phyloP scores from a whole-genome alignment of 2,113 vertebrate species.

The Osmerus eperlanus region DNA sequence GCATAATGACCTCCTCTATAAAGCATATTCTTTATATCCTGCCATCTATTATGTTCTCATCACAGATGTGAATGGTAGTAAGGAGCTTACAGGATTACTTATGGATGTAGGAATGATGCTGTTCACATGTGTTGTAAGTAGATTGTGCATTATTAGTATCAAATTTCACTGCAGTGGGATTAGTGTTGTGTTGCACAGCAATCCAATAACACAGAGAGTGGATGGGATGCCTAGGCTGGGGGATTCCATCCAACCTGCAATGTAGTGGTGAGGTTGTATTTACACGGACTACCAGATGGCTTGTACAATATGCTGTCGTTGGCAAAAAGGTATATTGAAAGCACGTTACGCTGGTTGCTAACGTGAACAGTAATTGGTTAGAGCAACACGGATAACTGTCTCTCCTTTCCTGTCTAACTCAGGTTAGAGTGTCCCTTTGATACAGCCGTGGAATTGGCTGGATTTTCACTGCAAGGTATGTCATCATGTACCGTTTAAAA shows the following conservation, averaged over 20 bases:
- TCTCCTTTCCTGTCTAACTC: constrained; percentile 30
- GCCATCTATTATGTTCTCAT: not conserved
- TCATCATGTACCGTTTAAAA: not conserved
- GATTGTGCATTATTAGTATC: constrained; percentile 12
- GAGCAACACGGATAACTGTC: not conserved
- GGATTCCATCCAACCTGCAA: not conserved
- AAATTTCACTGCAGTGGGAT: constrained; percentile 14
- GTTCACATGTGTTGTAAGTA: constrained; percentile 9
- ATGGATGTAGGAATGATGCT: not conserved
- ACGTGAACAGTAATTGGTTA: too few species aligned
- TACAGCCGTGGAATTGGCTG: constrained; percentile 87
- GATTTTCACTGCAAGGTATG: constrained; percentile 89
- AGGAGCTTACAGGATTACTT: constrained; percentile 5
- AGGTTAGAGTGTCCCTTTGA: constrained; percentile 95
- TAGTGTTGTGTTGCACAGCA: not conserved
- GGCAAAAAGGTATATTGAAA: too few species aligned
- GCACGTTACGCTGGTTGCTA: too few species aligned
- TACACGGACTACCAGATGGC: too few species aligned
- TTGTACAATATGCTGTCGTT: too few species aligned
- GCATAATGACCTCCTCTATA: not conserved
- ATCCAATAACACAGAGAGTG: not conserved
- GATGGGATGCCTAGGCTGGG: not conserved
- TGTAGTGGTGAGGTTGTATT: too few species aligned
- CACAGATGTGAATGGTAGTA: not conserved
- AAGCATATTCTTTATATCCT: not conserved